Evolutionary conservation across 2,888 invertebrate species (phyloP).

Genomic region (Phalera bucephala): DNA sequence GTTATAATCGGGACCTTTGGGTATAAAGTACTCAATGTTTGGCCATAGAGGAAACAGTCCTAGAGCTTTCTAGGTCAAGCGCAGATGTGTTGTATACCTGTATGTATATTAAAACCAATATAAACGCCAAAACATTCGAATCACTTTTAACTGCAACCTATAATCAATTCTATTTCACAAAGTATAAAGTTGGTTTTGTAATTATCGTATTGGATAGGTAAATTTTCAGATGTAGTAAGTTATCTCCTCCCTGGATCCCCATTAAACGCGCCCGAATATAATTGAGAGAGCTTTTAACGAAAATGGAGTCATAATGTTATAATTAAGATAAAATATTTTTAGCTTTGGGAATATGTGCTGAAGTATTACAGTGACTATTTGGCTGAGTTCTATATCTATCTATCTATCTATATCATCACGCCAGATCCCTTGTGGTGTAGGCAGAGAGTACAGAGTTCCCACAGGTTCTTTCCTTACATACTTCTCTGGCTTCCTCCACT

Average conservation of each 20-base stretch:
- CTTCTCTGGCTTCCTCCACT: too few relatives aligned
- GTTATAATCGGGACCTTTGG: too few relatives aligned
- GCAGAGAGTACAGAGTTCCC: too few relatives aligned
- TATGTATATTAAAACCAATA: slow-evolving; percentile 1
- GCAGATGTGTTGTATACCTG: slow-evolving; percentile 20
- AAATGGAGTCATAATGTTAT: slow-evolving; percentile 45
- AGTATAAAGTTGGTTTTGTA: slow-evolving; percentile 5
- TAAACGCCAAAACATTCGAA: slow-evolving; percentile 13
- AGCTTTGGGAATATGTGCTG: slow-evolving; percentile 8
- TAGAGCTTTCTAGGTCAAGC: slow-evolving; percentile 62
- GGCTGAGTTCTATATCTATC: too few relatives aligned
- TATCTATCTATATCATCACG: too few relatives aligned
- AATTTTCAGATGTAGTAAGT: slow-evolving; percentile 26
- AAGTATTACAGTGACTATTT: too few relatives aligned
- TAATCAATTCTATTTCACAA: neutral
- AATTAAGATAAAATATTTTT: slow-evolving; percentile 30
- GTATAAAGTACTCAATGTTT: too few relatives aligned
- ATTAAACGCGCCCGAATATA: slow-evolving; percentile 43
- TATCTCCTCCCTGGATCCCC: slow-evolving; percentile 36
- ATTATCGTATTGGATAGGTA: slow-evolving; percentile 6
- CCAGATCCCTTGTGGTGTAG: too few relatives aligned
- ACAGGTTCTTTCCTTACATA: too few relatives aligned
- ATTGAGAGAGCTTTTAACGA: slow-evolving; percentile 52
- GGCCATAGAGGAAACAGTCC: too few relatives aligned
- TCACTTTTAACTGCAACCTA: slow-evolving; percentile 6